Evolutionary conservation across 2,888 invertebrate genomes (phyloP).

Genomic region (Digitonthophagus gazella): DNA sequence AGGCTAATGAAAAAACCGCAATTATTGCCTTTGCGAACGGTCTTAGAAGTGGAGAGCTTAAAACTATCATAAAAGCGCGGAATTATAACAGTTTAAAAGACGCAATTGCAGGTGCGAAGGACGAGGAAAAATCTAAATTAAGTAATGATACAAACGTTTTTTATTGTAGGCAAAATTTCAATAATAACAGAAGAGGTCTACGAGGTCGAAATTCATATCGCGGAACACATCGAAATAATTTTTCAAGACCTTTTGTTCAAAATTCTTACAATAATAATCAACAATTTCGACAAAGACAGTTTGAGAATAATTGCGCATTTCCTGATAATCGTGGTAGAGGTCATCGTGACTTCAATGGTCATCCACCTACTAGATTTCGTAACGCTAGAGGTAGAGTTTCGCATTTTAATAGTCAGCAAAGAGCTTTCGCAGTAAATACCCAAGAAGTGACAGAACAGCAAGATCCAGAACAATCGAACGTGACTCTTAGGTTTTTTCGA

Average conservation of each 20-base stretch:
- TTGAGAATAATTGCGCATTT: too few relatives aligned
- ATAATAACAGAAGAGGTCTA: neutral
- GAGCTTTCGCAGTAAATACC: conserved; percentile 1
- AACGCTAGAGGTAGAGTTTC: too few relatives aligned
- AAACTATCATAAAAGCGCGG: conserved; percentile 29
- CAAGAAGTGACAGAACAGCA: neutral
- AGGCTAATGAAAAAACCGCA: conserved; percentile 13
- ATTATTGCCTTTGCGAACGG: conserved; percentile 11
- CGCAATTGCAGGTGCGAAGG: conserved; percentile 19
- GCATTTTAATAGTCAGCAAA: conserved; percentile 2
- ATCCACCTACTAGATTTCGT: too few relatives aligned
- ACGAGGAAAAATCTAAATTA: conserved; percentile 3
- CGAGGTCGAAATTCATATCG: neutral
- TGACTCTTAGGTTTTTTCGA: conserved; percentile 18
- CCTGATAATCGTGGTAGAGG: too few relatives aligned
- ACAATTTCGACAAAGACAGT: too few relatives aligned
- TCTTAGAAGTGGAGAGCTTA: conserved; percentile 11
- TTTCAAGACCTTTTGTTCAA: too few relatives aligned
- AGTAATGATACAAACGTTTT: neutral
- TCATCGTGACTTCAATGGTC: too few relatives aligned
- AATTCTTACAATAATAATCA: too few relatives aligned
- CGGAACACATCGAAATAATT: too few relatives aligned
- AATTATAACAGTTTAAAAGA: conserved; percentile 24
- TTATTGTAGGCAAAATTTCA: conserved; percentile 1
- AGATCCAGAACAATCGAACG: too few relatives aligned